Base-by-base conservation (phyloP, 1,140 invertebrate genomes). In the Carcinoscorpius rotundicauda region DNA sequence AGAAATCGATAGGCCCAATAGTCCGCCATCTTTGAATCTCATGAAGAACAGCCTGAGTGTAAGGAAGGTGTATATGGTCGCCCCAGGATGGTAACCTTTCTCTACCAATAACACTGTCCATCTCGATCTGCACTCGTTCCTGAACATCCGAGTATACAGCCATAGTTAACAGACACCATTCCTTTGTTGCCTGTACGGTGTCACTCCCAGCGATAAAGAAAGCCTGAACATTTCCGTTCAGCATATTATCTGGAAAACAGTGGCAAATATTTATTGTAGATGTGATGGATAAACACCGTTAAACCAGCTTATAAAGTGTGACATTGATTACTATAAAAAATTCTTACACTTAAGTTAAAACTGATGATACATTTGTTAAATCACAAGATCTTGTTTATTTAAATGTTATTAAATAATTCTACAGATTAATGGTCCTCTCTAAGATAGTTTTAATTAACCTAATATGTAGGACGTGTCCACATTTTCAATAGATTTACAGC, bases 191-290 rank as follows among this genome's bases (percentile, higher is more conserved):
- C 10, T 63, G 11, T 29, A 71, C 65, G 4, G 74, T 74, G 8
- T 72, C 70, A 11, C 68, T 72, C n/a, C 74, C 74, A 49, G 71
- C 75, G 6, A 66, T 61, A 48, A 74, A 67, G 10, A 75, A 65
- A 10, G 62, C 64, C 57, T 56, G 53, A 49, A 64, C 64, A 62
- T 72, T 73, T 6, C 69, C 67, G 49, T 55, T 64, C 10, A 72
- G 59, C 57, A 73, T 66, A 48, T 63, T 55, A 5, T 64, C 71
- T 70, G 56, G 4, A 68, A 62, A 61, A 51, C 6, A 53, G 29
- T 29, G 29, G 29, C 29, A 29, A 29, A 29, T 29, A 29, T 29
- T 0, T 29, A 29, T 29, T 29, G 29, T 29, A 29, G 29, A 2
- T 29, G 29, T 29, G 29, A 29, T 29, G 29, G 29, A 29, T 29